Evolutionary conservation across 2,888 invertebrate species (phyloP).

Genomic region (Hypolimnas misippus): DNA sequence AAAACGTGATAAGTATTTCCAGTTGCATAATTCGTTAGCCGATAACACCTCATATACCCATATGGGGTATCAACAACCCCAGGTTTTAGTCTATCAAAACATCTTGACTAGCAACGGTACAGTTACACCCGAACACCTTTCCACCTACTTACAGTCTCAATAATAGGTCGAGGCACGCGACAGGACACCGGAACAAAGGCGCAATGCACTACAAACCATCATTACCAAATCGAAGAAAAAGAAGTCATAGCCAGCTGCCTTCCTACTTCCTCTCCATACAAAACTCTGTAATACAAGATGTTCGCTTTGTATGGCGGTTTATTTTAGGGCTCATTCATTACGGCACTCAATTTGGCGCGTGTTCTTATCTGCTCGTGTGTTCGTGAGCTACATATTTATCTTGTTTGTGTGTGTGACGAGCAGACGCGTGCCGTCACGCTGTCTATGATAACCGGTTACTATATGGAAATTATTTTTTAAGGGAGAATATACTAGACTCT

Average conservation of each 20-base stretch:
- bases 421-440: constrained; percentile 49
- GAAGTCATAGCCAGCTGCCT: constrained; percentile 77
- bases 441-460: constrained; percentile 51
- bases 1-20: too few relatives aligned
- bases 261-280: constrained; percentile 80
- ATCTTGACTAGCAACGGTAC: constrained; percentile 76
- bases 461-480: constrained; percentile 38
- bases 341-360: constrained; percentile 78
- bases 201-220: constrained; percentile 78
- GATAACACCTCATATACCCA: constrained; percentile 17
- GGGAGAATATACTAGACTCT: too few relatives aligned
- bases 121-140: constrained; percentile 75
- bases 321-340: constrained; percentile 80
- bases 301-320: constrained; percentile 66
- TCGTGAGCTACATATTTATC: constrained; percentile 46
- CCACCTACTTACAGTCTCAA: constrained; percentile 72
- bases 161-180: constrained; percentile 74
- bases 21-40: constrained; percentile 10
- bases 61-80: constrained; percentile 29
- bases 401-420: constrained; percentile 51
- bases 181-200: constrained; percentile 75
- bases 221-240: constrained; percentile 74
- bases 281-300: constrained; percentile 80
- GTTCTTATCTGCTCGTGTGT: constrained; percentile 73
- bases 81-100: constrained; percentile 58